phyloP scores from a whole-genome alignment of 1,140 invertebrate genomes.

The Aphelenchoides fujianensis region DNA sequence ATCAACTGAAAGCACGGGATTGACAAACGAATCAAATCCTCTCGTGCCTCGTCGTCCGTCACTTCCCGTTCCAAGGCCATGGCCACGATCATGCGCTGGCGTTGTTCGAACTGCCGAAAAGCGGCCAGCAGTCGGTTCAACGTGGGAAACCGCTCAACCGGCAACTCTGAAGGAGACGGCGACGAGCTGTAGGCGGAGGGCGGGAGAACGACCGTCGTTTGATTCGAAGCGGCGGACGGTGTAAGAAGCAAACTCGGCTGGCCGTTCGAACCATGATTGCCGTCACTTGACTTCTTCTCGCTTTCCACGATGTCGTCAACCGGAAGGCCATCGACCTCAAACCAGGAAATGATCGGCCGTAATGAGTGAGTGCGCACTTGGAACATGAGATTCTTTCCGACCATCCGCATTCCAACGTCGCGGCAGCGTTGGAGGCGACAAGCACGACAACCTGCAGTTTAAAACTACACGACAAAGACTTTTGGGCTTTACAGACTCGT shows the following conservation, averaged over 20 bases:
- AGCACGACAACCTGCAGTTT: not conserved
- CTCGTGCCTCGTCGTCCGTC: not conserved
- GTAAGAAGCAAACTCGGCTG: no score
- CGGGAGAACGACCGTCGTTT: not conserved
- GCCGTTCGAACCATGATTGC: not conserved
- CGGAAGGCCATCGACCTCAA: slow-evolving; percentile 14
- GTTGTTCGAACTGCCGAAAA: not conserved
- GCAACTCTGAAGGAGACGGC: not conserved
- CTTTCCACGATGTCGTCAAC: not conserved
- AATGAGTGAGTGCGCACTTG: no score
- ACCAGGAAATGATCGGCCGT: no score
- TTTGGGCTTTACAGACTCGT: no score
- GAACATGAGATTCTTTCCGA: slow-evolving; percentile 8
- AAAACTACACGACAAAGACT: no score
- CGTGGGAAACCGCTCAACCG: not conserved
- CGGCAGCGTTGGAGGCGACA: not conserved
- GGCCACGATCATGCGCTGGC: not conserved
- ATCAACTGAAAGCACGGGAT: not conserved
- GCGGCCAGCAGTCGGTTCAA: not conserved
- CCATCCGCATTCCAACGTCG: slow-evolving; percentile 7
- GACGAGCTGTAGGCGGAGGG: not conserved
- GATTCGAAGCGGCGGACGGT: no score
- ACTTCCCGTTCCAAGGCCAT: not conserved
- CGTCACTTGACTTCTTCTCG: no score
- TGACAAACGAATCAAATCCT: not conserved